A percentile compares a stretch with the other conserved stretches of the same genome.
phyloP scores from a whole-genome alignment of 2,888 invertebrate species.

The Agriopis leucophaearia region DNA sequence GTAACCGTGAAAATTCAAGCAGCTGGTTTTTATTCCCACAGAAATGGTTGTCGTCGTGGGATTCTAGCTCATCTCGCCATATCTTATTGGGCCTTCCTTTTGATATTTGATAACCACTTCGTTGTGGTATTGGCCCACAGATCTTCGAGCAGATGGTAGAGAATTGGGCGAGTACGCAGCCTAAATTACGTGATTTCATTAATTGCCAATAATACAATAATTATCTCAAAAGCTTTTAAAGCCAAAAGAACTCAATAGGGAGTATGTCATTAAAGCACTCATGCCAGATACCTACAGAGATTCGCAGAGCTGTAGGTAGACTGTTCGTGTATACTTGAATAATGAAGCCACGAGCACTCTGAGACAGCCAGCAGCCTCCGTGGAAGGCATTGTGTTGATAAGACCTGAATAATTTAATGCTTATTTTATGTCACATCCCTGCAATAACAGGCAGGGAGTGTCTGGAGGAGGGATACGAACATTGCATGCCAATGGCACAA shows the following conservation, averaged over 20 bases:
- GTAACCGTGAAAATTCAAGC: too few species aligned
- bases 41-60: too few species aligned
- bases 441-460: slow-evolving; percentile 15
- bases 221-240: slow-evolving; percentile 12
- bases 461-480: neutral
- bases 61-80: too few species aligned
- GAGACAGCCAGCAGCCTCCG: slow-evolving; percentile 1
- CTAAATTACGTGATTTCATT: too few species aligned
- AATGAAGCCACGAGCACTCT: slow-evolving; percentile 50
- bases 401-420: slow-evolving; percentile 41
- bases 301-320: slow-evolving; percentile 53
- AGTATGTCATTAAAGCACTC: slow-evolving; percentile 26
- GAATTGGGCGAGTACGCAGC: too few species aligned
- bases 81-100: too few species aligned
- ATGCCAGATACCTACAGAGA: slow-evolving; percentile 52
- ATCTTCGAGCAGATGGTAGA: too few species aligned
- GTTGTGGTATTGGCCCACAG: too few species aligned
- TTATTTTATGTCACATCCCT: slow-evolving; percentile 35
- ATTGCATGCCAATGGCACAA: too few species aligned
- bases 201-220: slow-evolving; percentile 2
- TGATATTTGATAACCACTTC: too few species aligned
- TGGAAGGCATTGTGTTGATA: slow-evolving; percentile 36
- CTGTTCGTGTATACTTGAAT: slow-evolving; percentile 56
- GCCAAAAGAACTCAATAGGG: slow-evolving; percentile 4
- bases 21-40: too few species aligned